Evolutionary conservation across 2,888 invertebrate genomes (phyloP), one percentile per base, ranked within the genome.

Genomic region (Eurytoma californica): DNA sequence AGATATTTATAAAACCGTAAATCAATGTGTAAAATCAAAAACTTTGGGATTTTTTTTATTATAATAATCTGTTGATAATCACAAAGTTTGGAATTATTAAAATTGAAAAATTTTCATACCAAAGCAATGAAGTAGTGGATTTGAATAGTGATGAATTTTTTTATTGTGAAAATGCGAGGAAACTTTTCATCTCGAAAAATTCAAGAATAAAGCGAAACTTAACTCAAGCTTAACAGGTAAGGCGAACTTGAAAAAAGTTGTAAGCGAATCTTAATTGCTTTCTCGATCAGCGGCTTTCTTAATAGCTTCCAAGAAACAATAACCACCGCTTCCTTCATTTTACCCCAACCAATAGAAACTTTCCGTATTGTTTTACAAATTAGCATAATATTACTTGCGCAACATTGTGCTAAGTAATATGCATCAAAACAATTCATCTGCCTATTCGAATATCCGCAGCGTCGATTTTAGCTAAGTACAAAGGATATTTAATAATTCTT

Each of bases 241-340:
- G 20, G 20, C 20, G 58, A 58, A 58, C 58, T 58, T 58, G 58
- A 58, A 58, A 58, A 58, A 58, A 58, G 58, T 58, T 58, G 58
- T 58, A 58, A 58, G 58, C 58, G 58, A 20, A 58, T 58, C 58
- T 20, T 58, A 58, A 58, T 58, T 58, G 58, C 58, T 58, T 58
- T 58, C 58, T 58, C 58, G 58, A 58, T 58, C 58, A 58, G 58
- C 24, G 13, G 58, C 24, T 58, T 58, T 24, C 13, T 58, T 58
- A 58, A 20, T 53, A 58, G 20, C 58, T 58, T 24, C 58, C 58
- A 58, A 58, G 58, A 58, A 58, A 58, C 24, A 58, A 58, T 58
- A 58, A 58, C 20, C 58, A 20, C 13, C 58, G 58, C 20, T 58
- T 20, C 58, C 20, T 58, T 58, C 13, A 58, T 20, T 58, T 24